Conservation (phyloP, 2,888 invertebrate genomes). For the Hypomecis punctinalis region DNA sequence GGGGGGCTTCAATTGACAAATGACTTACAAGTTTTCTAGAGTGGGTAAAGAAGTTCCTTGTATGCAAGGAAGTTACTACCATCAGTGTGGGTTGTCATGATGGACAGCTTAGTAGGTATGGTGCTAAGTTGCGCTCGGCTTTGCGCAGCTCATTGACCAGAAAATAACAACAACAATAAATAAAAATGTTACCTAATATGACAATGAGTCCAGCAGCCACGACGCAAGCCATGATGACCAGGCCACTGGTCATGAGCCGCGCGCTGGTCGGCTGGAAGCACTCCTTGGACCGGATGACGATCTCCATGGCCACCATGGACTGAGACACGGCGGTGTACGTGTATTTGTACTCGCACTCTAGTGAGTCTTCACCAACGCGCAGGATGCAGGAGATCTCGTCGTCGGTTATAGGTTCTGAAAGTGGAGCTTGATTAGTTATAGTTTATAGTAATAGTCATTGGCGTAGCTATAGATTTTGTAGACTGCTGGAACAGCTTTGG, state of each 20-base stretch:
- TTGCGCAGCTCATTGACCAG: too few species aligned
- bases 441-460: too few species aligned
- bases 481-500: too few species aligned
- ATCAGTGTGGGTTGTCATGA: too few species aligned
- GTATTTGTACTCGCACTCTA: slow-evolving; percentile 74
- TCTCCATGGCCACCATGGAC: slow-evolving; percentile 65
- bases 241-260: slow-evolving; percentile 62
- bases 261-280: slow-evolving; percentile 72
- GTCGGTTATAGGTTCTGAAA: slow-evolving; percentile 55
- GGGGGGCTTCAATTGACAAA: too few species aligned
- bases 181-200: slow-evolving; percentile 53
- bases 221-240: slow-evolving; percentile 75
- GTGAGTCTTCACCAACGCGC: slow-evolving; percentile 57
- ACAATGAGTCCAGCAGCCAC: slow-evolving; percentile 75
- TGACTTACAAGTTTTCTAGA: too few species aligned
- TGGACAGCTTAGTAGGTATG: too few species aligned
- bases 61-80: too few species aligned
- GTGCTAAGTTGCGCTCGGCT: too few species aligned
- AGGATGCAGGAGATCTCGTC: slow-evolving; percentile 67
- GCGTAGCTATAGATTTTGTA: too few species aligned
- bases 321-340: slow-evolving; percentile 66
- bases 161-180: not conserved
- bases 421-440: not conserved
- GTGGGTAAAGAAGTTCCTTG: too few species aligned
- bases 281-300: slow-evolving; percentile 65